Conservation (phyloP, 2,797 vertebrate species). For the Brachyalestes nurse region DNA sequence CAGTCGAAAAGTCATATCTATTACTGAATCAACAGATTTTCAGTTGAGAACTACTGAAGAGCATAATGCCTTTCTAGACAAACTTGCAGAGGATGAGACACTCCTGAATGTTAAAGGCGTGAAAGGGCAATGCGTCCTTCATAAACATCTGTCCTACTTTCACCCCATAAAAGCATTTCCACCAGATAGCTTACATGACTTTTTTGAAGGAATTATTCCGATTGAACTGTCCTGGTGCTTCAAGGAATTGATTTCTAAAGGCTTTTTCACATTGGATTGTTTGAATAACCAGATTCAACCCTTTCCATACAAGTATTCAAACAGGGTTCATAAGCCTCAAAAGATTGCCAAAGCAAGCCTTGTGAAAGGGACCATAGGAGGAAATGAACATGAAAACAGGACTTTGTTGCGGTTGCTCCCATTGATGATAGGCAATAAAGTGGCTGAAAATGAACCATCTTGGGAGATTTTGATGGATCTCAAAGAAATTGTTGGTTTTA, state of each 20-base stretch:
- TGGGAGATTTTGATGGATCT: conserved; percentile 26
- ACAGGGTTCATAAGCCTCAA: conserved; percentile 40
- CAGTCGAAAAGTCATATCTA: too few relatives aligned
- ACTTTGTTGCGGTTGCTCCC: conserved; percentile 7
- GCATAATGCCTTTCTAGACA: too few relatives aligned
- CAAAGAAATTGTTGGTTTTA: neutral
- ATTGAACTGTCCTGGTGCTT: conserved; percentile 24
- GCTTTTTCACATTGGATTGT: conserved; percentile 22
- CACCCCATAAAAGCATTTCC: neutral
- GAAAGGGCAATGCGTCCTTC: neutral
- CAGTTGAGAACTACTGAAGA: too few relatives aligned
- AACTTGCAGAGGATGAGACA: too few relatives aligned
- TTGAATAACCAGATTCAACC: conserved; percentile 16
- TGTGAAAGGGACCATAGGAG: neutral
- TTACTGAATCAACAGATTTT: too few relatives aligned
- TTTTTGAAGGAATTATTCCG: conserved; percentile 33
- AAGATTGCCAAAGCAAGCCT: neutral
- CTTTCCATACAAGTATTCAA: conserved; percentile 41
- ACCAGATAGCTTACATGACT: conserved; percentile 27
- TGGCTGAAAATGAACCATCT: neutral
- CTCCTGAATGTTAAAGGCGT: neutral
- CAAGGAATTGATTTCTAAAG: conserved; percentile 18
- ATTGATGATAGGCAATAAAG: neutral
- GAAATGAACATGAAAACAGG: conserved; percentile 35
- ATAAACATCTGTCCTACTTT: neutral